Evolutionary conservation across 1,140 invertebrate genomes (phyloP).

Genomic region (Hermetia illucens): DNA sequence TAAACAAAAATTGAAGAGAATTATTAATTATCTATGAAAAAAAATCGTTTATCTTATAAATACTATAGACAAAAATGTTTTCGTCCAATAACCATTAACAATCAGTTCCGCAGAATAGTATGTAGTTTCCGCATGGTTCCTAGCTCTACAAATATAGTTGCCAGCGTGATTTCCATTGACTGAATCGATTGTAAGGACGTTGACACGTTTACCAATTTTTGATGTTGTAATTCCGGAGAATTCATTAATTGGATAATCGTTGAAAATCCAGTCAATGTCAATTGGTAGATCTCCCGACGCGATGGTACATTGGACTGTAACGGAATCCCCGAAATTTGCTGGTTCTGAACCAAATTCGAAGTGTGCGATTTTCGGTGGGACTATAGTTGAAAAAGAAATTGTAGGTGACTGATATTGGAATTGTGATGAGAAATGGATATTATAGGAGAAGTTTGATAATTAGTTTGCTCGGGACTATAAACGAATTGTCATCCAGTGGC

Average conservation of each 20-base stretch:
- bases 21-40: background rate
- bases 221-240: constrained; percentile 51
- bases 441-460: too few relatives aligned
- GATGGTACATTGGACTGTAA: constrained; percentile 50
- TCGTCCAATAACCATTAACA: constrained; percentile 53
- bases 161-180: constrained; percentile 56
- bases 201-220: constrained; percentile 60
- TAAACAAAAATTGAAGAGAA: background rate
- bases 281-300: constrained; percentile 53
- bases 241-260: constrained; percentile 44
- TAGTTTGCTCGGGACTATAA: too few relatives aligned
- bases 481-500: constrained; percentile 1
- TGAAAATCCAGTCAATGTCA: constrained; percentile 52
- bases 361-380: constrained; percentile 47
- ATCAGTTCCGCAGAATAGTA: constrained; percentile 50
- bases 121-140: constrained; percentile 53
- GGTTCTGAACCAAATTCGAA: constrained; percentile 52
- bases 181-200: constrained; percentile 58
- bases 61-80: background rate
- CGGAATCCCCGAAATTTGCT: constrained; percentile 52
- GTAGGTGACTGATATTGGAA: too few relatives aligned
- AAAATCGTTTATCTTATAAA: background rate
- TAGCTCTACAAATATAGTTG: constrained; percentile 63
- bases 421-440: too few relatives aligned
- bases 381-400: too few relatives aligned